Conservation (phyloP, 2,797 vertebrate genomes). For the Glossophaga mutica region DNA sequence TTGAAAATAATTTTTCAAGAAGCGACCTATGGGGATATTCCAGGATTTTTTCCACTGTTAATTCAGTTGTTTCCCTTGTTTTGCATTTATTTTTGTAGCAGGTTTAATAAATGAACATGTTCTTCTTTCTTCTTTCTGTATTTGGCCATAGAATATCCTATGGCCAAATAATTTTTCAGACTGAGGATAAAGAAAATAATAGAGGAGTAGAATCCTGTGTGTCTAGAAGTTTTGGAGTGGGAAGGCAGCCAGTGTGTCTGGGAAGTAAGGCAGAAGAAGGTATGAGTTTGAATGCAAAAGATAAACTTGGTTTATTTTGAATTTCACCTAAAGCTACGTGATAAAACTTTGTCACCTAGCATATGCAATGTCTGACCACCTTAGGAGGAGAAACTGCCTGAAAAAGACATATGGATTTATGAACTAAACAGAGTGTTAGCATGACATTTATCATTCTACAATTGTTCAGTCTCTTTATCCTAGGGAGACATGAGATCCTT, state of each 20-base stretch:
- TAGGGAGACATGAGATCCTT: background rate
- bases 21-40: background rate
- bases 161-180: background rate
- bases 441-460: background rate
- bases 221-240: background rate
- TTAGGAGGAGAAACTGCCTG: background rate
- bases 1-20: background rate
- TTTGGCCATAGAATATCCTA: background rate
- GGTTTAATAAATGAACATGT: background rate
- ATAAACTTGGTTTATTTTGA: conserved; percentile 17
- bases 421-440: background rate
- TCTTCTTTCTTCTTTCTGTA: background rate
- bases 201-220: background rate
- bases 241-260: background rate
- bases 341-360: background rate
- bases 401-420: background rate
- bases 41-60: background rate
- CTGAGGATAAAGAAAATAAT: background rate
- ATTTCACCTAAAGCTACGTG: background rate
- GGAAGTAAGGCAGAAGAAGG: background rate
- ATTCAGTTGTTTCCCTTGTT: background rate
- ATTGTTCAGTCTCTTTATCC: background rate
- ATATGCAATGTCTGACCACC: background rate
- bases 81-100: background rate
- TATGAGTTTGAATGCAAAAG: background rate